Base-by-base conservation (phyloP, 30 jellyfish, hydroid and myxozoan genomes). In the Cassiopea xamachana region DNA sequence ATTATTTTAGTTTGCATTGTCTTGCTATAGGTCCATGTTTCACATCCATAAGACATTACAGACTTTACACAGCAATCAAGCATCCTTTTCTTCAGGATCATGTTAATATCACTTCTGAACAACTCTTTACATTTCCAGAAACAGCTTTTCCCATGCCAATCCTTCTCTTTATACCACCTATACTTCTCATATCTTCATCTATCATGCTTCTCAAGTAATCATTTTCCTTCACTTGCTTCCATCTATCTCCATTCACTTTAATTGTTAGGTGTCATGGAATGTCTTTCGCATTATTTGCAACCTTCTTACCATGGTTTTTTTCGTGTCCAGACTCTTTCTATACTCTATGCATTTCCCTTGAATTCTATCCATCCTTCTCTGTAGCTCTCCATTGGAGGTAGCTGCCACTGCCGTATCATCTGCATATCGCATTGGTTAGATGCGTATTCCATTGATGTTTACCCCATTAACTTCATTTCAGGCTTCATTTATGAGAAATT, bases 301-400 rank as follows among this genome's bases (percentile, higher is more conserved):
- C 64, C 46, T 47, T 47, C 91, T 82, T 43, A 82, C 69, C 82
- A 48, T 62, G n/a, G 91, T 62, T 68, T 82, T 82, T 69, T 62
- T 69, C 4, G 0, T 17, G 71, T 62, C 46, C 61, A 82, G 69
- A 15, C 19, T 9, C 64, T 60, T 50, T 39, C 91, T 83, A 43
- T 17, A 79, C 55, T 82, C 69, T 82, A 43, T 71, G 47, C 70
- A 27, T 68, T 60, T 76, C 48, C 45, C 73, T 76, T 82, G 69
- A 46, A 79, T 58, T 61, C 43, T 79, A 2, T 82, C 55, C 75
- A 82, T 43, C 81, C 1, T 49, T 60, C 58, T 49, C 46, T 68
- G 73, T 81, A 82, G n/a, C 44, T 18, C 69, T 17, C 49, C 59
- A n/a, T 16, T 47, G 39, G 82, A 50, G 14, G 69, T 46, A 14